A percentile compares a stretch with the other conserved stretches of the same genome.
Evolutionary conservation across 2,113 vertebrate species (phyloP).

Genomic region (Galbula dea): DNA sequence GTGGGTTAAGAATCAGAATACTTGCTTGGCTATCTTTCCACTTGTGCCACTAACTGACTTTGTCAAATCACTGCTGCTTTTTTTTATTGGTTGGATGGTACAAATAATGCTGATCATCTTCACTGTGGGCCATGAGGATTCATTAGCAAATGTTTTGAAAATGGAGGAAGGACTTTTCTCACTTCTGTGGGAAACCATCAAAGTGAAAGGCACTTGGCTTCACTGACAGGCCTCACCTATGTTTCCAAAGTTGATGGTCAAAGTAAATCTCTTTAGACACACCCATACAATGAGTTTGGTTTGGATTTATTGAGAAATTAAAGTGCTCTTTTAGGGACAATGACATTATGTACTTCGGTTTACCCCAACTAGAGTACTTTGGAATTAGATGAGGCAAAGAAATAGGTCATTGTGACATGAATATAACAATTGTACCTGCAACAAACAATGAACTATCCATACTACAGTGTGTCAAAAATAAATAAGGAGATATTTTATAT

Average conservation of each 20-base stretch:
- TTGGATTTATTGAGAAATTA: not conserved
- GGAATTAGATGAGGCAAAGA: conserved; percentile 3
- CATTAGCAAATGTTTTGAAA: not conserved
- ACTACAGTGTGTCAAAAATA: not conserved
- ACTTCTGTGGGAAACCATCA: not conserved
- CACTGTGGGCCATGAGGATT: not conserved
- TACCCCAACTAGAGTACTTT: not conserved
- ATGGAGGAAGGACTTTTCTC: not conserved
- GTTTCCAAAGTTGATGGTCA: not conserved
- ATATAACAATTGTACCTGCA: not conserved
- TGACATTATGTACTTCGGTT: not conserved
- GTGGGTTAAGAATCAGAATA: not conserved
- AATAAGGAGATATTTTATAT: not conserved
- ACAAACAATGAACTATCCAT: not conserved
- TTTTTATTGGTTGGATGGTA: not conserved
- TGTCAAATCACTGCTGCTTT: not conserved
- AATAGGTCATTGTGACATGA: not conserved
- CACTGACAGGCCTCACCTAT: not conserved
- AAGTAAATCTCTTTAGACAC: not conserved
- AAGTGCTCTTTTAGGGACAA: not conserved
- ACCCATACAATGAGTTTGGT: not conserved
- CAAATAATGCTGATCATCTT: not conserved
- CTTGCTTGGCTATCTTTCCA: not conserved
- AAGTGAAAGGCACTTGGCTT: not conserved
- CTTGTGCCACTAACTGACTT: not conserved